These are phyloP conservation scores for Pyrrhia umbra DNA, from an alignment of 2,888 invertebrate genomes.

Conservation along the genomic window DNA sequence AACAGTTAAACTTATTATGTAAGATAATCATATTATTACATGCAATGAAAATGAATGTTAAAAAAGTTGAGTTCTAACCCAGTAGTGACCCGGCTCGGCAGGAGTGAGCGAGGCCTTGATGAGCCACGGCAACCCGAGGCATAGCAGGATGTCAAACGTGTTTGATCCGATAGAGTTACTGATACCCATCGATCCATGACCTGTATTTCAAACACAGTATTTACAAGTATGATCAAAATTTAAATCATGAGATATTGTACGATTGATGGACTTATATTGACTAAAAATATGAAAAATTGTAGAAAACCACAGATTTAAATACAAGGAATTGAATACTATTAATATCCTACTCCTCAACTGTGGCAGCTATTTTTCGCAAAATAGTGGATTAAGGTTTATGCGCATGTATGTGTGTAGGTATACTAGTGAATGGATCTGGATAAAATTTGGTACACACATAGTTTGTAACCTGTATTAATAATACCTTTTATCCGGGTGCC, in stretches of 20 bases:
- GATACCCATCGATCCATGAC: conserved; percentile 97
- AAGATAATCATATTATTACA: not conserved
- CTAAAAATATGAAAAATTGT: no score
- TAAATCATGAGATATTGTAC: not conserved
- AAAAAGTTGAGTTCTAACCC: conserved; percentile 86
- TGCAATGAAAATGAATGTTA: not conserved
- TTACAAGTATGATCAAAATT: not conserved
- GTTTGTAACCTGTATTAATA: no score
- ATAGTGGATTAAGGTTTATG: no score
- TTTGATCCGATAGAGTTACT: conserved; percentile 97
- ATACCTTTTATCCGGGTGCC: no score
- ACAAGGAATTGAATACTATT: no score
- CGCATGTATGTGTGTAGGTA: no score
- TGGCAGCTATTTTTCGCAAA: no score
- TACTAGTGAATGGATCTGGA: no score
- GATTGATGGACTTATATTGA: not conserved
- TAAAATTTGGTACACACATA: no score
- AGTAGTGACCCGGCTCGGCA: conserved; percentile 94
- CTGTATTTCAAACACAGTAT: conserved; percentile 79
- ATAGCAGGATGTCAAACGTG: conserved; percentile 96
- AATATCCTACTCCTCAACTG: no score
- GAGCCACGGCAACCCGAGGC: conserved; percentile 96
- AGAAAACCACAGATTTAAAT: no score
- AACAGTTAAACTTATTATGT: not conserved
- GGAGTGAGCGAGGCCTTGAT: conserved; percentile 96